A percentile compares a stretch with the other conserved stretches of the same genome.
These are phyloP conservation scores for Bryconaethiops microstoma DNA, from an alignment of 2,797 vertebrate species.

Conservation along the genomic window DNA sequence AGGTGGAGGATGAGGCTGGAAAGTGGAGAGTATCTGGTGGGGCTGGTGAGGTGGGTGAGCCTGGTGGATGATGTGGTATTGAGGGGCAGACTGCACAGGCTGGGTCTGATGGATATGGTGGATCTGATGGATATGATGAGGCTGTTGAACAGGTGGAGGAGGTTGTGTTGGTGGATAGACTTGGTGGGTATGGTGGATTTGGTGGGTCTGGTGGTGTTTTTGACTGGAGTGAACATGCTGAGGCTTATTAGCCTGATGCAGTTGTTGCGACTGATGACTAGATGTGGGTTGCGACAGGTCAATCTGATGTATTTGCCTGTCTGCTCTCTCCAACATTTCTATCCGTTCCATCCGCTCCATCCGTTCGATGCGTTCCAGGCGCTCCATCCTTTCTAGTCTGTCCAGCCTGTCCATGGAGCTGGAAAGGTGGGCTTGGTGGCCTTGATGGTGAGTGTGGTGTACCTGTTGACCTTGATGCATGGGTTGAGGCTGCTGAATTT, in stretches of 20 bases:
- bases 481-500: slow-evolving; percentile 49
- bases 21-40: slow-evolving; percentile 68
- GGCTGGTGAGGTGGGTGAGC: slow-evolving; percentile 77
- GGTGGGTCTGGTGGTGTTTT: slow-evolving; percentile 54
- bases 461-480: slow-evolving; percentile 65
- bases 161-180: slow-evolving; percentile 63
- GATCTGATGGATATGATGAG: slow-evolving; percentile 78
- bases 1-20: slow-evolving; percentile 67
- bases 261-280: slow-evolving; percentile 65
- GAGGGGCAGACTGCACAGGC: slow-evolving; percentile 66
- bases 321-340: slow-evolving; percentile 51
- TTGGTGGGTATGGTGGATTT: slow-evolving; percentile 46
- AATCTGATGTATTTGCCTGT: slow-evolving; percentile 42
- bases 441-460: slow-evolving; percentile 69
- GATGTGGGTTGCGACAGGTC: slow-evolving; percentile 64
- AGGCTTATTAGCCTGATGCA: slow-evolving; percentile 57
- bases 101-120: slow-evolving; percentile 78
- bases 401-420: slow-evolving; percentile 59
- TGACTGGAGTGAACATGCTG: slow-evolving; percentile 37
- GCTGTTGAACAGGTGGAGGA: slow-evolving; percentile 68
- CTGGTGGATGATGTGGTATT: slow-evolving; percentile 75
- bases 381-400: slow-evolving; percentile 51
- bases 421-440: slow-evolving; percentile 70
- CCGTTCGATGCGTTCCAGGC: slow-evolving; percentile 27
- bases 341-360: slow-evolving; percentile 49